Base-by-base conservation (phyloP, 2,113 vertebrate species). In the Aleadryas rufinucha region DNA sequence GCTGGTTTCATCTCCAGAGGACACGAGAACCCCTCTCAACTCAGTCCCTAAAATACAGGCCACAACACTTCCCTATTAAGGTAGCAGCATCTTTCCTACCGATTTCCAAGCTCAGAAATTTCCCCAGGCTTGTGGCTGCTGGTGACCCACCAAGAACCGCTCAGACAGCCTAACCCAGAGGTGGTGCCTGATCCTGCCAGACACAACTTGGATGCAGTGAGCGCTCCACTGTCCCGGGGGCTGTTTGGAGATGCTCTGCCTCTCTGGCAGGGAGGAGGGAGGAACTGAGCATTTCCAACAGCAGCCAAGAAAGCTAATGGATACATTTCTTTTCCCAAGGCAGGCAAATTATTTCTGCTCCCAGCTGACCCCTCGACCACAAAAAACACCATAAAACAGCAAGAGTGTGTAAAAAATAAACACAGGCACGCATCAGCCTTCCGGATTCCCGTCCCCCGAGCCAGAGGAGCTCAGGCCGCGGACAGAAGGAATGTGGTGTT, bases 341-440 rank as follows among this genome's bases (percentile, higher is more conserved):
- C 92, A 96, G 72, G 85, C 92, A 94, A 96, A 96, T 96, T 96
- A 96, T 91, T 94, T 95, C 90, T 96, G 95, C 93, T 96, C 95
- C 83, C 92, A 90, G 76, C 90, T 96, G 93, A 96, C 96, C 96
- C 64, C 41, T 95, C 28, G 0, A 95, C 95, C 96, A 96, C 96
- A 97, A 96, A 95, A 96, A 96, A 89, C 96, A 95, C 88, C 68
- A 93, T 96, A 95, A 97, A 97, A 90, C 95, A 96, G 92, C 80
- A 92, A 80, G 90, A 94, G 93, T 68, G 96, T 96, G 96, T 94
- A 95, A 96, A 96, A 96, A 95, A 96, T 95, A 96, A 96, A 96
- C 90, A 88, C 60, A 96, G 96, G 83, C 90, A 92, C 35, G n/a
- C 88, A 94, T 95, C 87, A 86, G 95, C 93, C 95, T 96, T 93